Percentiles rank a stretch among this genome's conserved stretches.
Conservation (phyloP, 2,888 invertebrate species). For the Leptarthrus brevirostris region DNA sequence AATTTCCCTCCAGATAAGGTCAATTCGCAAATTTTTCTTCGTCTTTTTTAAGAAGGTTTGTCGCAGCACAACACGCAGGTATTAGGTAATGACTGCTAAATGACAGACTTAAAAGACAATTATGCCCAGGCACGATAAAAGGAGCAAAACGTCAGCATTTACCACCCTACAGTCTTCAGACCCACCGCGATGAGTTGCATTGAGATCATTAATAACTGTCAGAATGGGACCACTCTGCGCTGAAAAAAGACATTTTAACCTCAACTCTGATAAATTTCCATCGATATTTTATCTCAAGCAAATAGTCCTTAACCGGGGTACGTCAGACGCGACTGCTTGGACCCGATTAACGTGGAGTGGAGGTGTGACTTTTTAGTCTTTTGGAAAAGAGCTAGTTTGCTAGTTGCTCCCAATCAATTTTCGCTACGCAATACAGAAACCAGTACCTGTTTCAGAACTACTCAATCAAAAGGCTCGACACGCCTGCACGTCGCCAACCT, state of each 20-base stretch:
- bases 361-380: too few relatives aligned
- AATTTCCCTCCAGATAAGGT: constrained; percentile 42
- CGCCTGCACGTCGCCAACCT: background rate
- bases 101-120: constrained; percentile 42
- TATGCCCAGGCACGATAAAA: background rate
- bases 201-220: constrained; percentile 39
- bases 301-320: background rate
- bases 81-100: constrained; percentile 47
- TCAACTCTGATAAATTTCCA: constrained; percentile 10
- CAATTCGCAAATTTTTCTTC: constrained; percentile 22
- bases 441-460: background rate
- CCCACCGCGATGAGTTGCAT: constrained; percentile 20
- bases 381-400: too few relatives aligned
- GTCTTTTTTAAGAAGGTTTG: constrained; percentile 15
- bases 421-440: too few relatives aligned
- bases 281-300: background rate
- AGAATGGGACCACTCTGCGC: constrained; percentile 14
- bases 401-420: too few relatives aligned
- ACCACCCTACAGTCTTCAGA: constrained; percentile 13
- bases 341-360: too few relatives aligned
- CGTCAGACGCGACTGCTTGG: too few relatives aligned
- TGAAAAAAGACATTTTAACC: background rate
- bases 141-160: background rate
- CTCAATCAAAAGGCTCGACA: constrained; percentile 22
- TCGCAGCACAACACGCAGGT: constrained; percentile 39